Evolutionary conservation across 1,140 invertebrate genomes (phyloP), one percentile per base, ranked within the genome.

Genomic region (Drosophila mojavensis): DNA sequence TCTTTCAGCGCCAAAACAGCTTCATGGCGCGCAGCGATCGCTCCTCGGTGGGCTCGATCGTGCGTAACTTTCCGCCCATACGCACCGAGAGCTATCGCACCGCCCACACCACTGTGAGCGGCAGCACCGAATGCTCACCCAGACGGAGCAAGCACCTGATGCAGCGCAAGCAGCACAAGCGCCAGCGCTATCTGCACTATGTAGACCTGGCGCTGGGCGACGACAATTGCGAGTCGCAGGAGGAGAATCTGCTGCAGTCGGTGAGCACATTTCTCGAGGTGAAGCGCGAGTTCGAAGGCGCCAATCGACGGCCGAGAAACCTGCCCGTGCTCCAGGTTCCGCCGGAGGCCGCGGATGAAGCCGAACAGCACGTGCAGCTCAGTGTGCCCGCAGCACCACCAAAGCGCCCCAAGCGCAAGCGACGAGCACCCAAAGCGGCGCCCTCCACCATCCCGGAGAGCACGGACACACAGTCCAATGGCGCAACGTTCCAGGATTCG

Each of bases 191-290:
- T 54, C 50, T 89, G 7, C 83, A 90, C 62, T 92, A 78, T 55
- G 86, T 78, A 6, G 91, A 92, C 24, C 61, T 92, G 62, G 83
- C 86, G 7, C 51, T 92, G 17, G 77, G 78, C 11, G 83, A 86
- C 10, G 75, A 83, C 28, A 26, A 43, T 20, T 89, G 78, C 50
- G 88, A 90, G 17, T 60, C 53, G 15, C 71, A 85, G 15, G 90
- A 91, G 62, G 90, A 91, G 4, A 92, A 92, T 55, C 70, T 92
- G 17, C 43, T 92, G 72, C 89, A 92, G 51, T 90, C 91, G 63
- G 68, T 92, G 24, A 89, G 75, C 66, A 64, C 91, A 0, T 90
- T 92, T 30, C 62, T 92, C 6, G 91, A 92, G 75, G 91, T 92
- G 4, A 92, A 91, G 66, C 81, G 78, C 5, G 86, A 92, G 26